Evolutionary conservation across 2,797 vertebrate species (phyloP).

Genomic region (Valencia hispanica): DNA sequence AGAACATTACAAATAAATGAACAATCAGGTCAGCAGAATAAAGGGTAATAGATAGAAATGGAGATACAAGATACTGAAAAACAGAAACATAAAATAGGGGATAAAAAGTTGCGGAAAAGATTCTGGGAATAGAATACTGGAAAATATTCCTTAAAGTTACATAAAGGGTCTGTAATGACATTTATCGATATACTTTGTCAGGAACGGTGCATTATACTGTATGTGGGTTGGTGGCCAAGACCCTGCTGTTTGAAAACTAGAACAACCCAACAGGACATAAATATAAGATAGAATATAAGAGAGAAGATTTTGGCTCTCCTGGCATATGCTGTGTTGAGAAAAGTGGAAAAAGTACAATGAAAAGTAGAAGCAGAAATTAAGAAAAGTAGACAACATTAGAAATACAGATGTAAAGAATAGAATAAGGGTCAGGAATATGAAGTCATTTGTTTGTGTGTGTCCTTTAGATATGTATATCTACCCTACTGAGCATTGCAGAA

Average conservation of each 20-base stretch:
- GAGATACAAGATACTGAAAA: neutral
- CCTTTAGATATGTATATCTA: neutral
- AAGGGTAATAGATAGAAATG: neutral
- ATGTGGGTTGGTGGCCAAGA: neutral
- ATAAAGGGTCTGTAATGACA: neutral
- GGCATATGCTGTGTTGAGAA: neutral
- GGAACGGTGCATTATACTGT: neutral
- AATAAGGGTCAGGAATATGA: neutral
- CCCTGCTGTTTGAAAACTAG: neutral
- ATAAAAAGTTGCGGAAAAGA: neutral
- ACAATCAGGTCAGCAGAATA: neutral
- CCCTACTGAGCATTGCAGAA: conserved; percentile 46
- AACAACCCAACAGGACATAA: neutral
- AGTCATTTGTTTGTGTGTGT: neutral
- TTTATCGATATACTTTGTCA: neutral
- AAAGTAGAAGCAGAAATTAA: neutral
- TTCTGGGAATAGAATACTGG: neutral
- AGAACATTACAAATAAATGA: neutral
- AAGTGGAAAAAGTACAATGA: neutral
- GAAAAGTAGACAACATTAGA: neutral
- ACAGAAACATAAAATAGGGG: neutral
- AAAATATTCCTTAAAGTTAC: neutral
- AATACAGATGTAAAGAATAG: neutral
- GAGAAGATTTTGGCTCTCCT: no score
- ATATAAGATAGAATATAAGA: neutral